These are phyloP conservation scores for Lordiphosa andalusiaca DNA, from an alignment of 2,888 invertebrate genomes.

Conservation along the genomic window DNA sequence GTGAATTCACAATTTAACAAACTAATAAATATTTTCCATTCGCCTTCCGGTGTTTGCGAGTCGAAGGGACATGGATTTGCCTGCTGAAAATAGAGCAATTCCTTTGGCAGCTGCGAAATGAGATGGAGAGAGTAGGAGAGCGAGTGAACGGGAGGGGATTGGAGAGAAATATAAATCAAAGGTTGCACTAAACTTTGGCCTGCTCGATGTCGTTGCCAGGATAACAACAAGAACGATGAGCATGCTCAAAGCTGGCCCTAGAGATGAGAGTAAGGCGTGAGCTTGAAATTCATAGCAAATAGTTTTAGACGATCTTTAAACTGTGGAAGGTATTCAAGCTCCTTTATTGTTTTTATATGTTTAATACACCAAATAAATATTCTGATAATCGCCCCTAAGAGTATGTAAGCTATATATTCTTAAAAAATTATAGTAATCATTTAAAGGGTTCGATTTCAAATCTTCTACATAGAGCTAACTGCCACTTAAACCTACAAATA, in stretches of 20 bases:
- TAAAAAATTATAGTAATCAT: too few species aligned
- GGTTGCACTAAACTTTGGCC: constrained; percentile 74
- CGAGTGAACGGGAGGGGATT: constrained; percentile 4
- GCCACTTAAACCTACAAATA: too few species aligned
- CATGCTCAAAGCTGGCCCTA: constrained; percentile 17
- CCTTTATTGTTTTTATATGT: too few species aligned
- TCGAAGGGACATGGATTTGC: constrained; percentile 23
- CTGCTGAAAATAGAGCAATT: constrained; percentile 72
- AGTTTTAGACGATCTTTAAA: neutral
- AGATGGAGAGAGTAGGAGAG: neutral
- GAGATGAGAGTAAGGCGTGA: constrained; percentile 23
- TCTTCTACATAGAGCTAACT: too few species aligned
- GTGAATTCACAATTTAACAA: constrained; percentile 78
- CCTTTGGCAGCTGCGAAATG: constrained; percentile 44
- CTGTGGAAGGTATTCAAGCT: too few species aligned
- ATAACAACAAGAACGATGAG: constrained; percentile 63
- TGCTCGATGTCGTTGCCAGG: constrained; percentile 74
- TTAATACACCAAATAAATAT: too few species aligned
- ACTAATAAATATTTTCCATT: constrained; percentile 77
- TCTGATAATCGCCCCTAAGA: too few species aligned
- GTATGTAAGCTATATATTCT: too few species aligned
- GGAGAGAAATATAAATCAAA: constrained; percentile 77
- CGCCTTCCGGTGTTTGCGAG: constrained; percentile 64
- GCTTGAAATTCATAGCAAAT: neutral
- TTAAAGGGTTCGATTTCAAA: too few species aligned